Conservation (phyloP, 23 tunicate genomes). For the Styela plicata region DNA sequence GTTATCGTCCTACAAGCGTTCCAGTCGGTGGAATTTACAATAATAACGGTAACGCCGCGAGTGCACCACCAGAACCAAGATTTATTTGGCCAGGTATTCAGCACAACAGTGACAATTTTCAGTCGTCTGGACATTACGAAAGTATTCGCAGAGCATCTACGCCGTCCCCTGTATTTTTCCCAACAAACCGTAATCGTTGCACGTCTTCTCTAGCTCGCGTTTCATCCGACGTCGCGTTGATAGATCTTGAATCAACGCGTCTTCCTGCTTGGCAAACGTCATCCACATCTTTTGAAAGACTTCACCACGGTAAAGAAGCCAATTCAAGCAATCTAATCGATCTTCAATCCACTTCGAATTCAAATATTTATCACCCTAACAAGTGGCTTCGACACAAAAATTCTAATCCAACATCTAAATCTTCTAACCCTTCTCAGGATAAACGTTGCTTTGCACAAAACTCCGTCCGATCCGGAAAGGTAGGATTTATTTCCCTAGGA, state of each 20-base stretch:
- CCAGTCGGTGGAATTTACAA: background rate
- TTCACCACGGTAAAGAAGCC: background rate
- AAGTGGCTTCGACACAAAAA: background rate
- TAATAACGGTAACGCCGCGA: conserved; percentile 35
- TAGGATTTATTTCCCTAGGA: background rate
- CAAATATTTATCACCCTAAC: background rate
- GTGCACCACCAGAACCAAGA: background rate
- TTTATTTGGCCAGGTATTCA: conserved; percentile 1
- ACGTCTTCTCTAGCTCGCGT: background rate
- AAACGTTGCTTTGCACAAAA: background rate
- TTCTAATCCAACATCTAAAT: background rate
- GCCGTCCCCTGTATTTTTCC: background rate
- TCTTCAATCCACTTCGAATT: background rate
- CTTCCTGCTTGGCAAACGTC: background rate
- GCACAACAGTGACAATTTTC: background rate
- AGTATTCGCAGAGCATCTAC: background rate
- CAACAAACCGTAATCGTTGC: background rate
- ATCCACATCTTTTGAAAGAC: background rate
- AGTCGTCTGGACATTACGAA: background rate
- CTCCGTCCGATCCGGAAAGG: background rate
- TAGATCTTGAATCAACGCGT: conserved; percentile 6
- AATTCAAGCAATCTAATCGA: background rate
- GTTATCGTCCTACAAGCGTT: background rate
- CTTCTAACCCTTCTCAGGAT: background rate
- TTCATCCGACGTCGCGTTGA: conserved; percentile 1